Evolutionary conservation across 2,113 vertebrate species (phyloP).

Genomic region (Myiozetetes cayanensis): DNA sequence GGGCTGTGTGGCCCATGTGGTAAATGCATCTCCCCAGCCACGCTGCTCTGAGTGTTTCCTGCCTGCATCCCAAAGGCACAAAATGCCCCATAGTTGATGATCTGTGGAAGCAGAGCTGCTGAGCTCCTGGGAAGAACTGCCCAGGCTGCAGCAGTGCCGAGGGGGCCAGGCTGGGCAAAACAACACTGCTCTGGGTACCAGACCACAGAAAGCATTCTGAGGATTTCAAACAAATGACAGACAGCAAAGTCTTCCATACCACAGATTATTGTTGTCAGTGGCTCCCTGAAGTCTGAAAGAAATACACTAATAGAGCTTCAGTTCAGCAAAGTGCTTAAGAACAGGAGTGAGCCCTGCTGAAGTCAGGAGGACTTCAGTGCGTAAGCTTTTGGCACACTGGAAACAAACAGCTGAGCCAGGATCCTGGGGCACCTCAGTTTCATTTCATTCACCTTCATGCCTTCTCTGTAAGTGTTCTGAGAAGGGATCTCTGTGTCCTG

Average conservation of each 20-base stretch:
- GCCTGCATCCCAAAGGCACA: neutral
- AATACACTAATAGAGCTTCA: neutral
- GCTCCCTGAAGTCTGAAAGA: slow-evolving; percentile 25
- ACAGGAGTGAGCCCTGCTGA: neutral
- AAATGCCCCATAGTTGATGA: neutral
- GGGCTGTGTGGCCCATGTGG: neutral
- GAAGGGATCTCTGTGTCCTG: neutral
- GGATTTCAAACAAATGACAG: neutral
- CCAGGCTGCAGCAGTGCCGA: neutral
- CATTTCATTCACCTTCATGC: slow-evolving; percentile 18
- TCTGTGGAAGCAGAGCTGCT: neutral
- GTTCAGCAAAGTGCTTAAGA: neutral
- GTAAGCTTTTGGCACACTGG: neutral
- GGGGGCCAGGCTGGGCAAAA: neutral
- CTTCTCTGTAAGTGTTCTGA: slow-evolving; percentile 32
- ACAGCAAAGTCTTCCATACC: neutral
- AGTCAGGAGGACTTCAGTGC: neutral
- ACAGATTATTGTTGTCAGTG: neutral
- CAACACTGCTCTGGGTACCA: neutral
- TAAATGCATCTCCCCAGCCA: neutral
- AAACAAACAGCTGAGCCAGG: neutral
- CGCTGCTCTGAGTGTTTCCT: neutral
- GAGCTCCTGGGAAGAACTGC: neutral
- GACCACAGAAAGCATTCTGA: neutral
- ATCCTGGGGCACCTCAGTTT: neutral